Conservation (phyloP, 2,113 vertebrate genomes). For the Xiphophorus couchianus region DNA sequence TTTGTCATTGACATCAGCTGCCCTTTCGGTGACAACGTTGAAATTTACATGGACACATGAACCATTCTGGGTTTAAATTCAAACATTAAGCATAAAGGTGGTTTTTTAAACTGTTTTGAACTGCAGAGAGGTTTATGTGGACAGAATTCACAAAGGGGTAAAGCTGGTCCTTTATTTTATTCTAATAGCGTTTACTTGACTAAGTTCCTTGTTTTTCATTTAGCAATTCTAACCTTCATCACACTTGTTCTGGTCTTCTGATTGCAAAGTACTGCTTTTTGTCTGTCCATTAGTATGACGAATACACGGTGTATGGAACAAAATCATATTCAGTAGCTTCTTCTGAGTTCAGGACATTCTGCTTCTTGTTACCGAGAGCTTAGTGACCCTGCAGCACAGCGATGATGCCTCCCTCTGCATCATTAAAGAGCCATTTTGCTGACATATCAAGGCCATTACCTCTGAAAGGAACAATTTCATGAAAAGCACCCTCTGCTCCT, state of each 20-base stretch:
- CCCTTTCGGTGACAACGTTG: too few relatives aligned
- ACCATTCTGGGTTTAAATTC: background rate
- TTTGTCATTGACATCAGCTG: too few relatives aligned
- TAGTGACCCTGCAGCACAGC: slow-evolving; percentile 33
- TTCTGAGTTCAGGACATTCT: slow-evolving; percentile 47
- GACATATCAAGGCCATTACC: slow-evolving; percentile 61
- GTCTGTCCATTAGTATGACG: slow-evolving; percentile 18
- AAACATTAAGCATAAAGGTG: background rate
- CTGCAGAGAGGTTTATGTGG: background rate
- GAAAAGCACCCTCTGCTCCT: slow-evolving; percentile 36
- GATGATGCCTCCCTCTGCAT: slow-evolving; percentile 41
- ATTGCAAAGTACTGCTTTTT: background rate
- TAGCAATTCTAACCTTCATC: background rate
- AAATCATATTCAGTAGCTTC: slow-evolving; percentile 14
- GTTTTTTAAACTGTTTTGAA: background rate
- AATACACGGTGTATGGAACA: background rate
- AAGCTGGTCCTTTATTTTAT: background rate
- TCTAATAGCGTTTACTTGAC: background rate
- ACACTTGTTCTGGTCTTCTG: background rate
- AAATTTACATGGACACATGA: background rate
- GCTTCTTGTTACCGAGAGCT: slow-evolving; percentile 34
- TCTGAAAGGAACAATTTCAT: slow-evolving; percentile 50
- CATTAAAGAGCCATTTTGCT: slow-evolving; percentile 54
- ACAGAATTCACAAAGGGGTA: background rate
- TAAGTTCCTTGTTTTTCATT: background rate